Conservation (phyloP, 2,888 invertebrate species). For the Leptopilina drosophilae region DNA sequence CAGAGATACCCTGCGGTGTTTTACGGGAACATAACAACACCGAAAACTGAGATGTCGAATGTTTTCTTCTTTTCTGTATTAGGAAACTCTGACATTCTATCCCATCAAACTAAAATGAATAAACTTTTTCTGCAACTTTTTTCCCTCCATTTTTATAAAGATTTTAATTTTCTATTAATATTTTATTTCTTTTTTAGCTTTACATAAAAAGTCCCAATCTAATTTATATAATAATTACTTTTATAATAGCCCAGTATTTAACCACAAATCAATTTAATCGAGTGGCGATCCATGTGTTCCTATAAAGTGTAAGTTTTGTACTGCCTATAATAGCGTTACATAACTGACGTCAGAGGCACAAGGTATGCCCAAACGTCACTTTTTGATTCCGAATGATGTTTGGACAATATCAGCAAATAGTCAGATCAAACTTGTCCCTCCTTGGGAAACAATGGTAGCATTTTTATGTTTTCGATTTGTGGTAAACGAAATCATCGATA, state of each 20-base stretch:
- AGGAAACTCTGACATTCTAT: constrained; percentile 22
- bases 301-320: too few relatives aligned
- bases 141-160: background rate
- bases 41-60: constrained; percentile 34
- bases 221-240: too few relatives aligned
- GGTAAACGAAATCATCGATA: constrained; percentile 71
- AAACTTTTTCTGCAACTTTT: constrained; percentile 10
- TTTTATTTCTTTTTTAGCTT: background rate
- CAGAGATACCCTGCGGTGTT: constrained; percentile 57
- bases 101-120: constrained; percentile 19
- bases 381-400: too few relatives aligned
- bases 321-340: too few relatives aligned
- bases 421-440: too few relatives aligned
- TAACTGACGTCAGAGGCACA: too few relatives aligned
- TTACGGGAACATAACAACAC: constrained; percentile 36
- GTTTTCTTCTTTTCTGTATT: constrained; percentile 39
- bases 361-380: too few relatives aligned
- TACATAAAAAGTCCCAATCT: too few relatives aligned
- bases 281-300: too few relatives aligned
- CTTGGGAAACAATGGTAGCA: background rate
- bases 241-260: too few relatives aligned
- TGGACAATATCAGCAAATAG: too few relatives aligned
- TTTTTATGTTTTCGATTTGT: constrained; percentile 60
- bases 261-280: too few relatives aligned
- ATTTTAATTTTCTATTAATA: background rate